A percentile compares a stretch with the other conserved stretches of the same genome.
phyloP scores from a whole-genome alignment of 1,140 invertebrate genomes.

The Brachionus manjavacas region DNA sequence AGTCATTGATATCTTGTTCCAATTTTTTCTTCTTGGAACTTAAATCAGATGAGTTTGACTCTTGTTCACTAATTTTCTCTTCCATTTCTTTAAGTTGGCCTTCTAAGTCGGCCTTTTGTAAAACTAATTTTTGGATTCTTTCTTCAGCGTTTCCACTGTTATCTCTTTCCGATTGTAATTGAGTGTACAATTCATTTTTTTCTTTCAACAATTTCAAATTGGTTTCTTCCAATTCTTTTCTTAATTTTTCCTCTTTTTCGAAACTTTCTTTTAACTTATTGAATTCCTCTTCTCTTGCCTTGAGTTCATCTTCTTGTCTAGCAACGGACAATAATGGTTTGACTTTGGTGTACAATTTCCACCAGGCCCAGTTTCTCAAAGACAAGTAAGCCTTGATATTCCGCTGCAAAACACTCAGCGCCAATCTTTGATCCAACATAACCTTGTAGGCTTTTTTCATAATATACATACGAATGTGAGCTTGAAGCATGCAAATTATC shows the following conservation, averaged over 20 bases:
- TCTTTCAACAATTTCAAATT: conserved; percentile 78
- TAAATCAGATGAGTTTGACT: conserved; percentile 84
- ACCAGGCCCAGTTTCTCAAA: conserved; percentile 98
- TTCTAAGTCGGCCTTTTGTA: conserved; percentile 94
- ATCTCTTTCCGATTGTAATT: conserved; percentile 79
- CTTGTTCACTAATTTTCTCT: conserved; percentile 87
- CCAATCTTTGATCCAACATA: conserved; percentile 93
- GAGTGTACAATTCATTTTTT: conserved; percentile 80
- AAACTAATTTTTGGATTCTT: conserved; percentile 80
- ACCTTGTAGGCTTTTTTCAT: conserved; percentile 88
- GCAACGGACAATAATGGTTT: conserved; percentile 97
- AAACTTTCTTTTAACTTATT: conserved; percentile 86
- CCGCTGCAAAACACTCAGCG: conserved; percentile 93
- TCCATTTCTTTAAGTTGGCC: conserved; percentile 90
- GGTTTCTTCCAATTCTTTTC: conserved; percentile 89
- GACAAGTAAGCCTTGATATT: conserved; percentile 97
- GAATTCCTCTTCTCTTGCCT: conserved; percentile 91
- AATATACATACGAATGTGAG: conserved; percentile 80
- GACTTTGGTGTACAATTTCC: conserved; percentile 96
- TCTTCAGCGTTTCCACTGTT: conserved; percentile 76
- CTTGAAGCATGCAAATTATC: conserved; percentile 97
- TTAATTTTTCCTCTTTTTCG: conserved; percentile 85
- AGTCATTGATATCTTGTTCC: conserved; percentile 80
- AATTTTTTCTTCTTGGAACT: conserved; percentile 91
- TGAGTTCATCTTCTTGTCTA: conserved; percentile 95